Percentiles rank a stretch among this genome's conserved stretches.
phyloP scores from a whole-genome alignment of 2,888 invertebrate species.

The Arctia plantaginis region DNA sequence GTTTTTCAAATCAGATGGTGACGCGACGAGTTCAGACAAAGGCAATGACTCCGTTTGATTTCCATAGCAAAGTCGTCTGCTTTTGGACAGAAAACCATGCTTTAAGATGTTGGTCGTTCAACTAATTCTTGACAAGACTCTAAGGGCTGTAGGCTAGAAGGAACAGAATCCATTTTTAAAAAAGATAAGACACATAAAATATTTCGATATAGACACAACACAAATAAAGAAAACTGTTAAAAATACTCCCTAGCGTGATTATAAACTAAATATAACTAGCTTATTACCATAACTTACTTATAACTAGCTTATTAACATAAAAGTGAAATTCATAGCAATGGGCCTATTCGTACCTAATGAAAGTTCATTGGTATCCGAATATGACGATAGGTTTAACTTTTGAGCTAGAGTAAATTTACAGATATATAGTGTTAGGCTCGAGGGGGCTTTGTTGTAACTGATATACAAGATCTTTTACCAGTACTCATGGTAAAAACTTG shows the following conservation, averaged over 20 bases:
- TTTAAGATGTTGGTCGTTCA: not conserved
- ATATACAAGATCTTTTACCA: no score
- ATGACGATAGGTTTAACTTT: no score
- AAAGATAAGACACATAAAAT: not conserved
- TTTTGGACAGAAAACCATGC: not conserved
- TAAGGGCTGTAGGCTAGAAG: no score
- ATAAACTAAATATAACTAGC: conserved; percentile 23
- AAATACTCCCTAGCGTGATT: conserved; percentile 30
- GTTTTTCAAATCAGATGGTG: conserved; percentile 5
- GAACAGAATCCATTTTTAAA: no score
- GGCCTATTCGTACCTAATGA: no score
- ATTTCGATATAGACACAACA: not conserved
- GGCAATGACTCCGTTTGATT: not conserved
- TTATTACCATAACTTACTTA: no score
- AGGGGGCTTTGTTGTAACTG: no score
- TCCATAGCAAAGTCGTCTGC: not conserved
- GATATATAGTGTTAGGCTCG: no score
- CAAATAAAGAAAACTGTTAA: conserved; percentile 27
- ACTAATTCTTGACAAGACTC: no score
- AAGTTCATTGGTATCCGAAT: no score
- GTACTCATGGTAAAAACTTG: no score
- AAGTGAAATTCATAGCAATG: not conserved
- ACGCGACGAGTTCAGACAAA: not conserved
- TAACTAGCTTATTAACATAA: conserved; percentile 14
- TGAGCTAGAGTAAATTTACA: no score